Evolutionary conservation across 2,888 invertebrate genomes (phyloP).

Genomic region (Callyntrura sp.): DNA sequence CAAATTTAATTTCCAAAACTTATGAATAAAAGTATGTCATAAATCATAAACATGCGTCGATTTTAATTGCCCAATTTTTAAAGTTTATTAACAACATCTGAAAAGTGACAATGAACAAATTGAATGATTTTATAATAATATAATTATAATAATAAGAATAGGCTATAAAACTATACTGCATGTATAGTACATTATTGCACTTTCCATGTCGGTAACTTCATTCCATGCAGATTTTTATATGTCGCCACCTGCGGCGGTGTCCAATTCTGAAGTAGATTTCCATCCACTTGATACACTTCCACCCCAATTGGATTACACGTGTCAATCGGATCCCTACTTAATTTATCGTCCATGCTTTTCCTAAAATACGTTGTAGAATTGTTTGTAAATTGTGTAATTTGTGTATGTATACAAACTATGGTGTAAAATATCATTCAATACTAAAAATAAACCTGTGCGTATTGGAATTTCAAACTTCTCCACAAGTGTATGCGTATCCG

Average conservation of each 20-base stretch:
- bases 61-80: too few relatives aligned
- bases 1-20: too few relatives aligned
- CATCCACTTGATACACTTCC: constrained; percentile 77
- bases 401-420: too few relatives aligned
- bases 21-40: too few relatives aligned
- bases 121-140: too few relatives aligned
- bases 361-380: constrained; percentile 83
- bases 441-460: constrained; percentile 84
- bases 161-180: too few relatives aligned
- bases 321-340: constrained; percentile 77
- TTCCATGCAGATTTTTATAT: constrained; percentile 79
- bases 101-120: too few relatives aligned
- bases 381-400: too few relatives aligned
- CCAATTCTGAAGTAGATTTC: constrained; percentile 73
- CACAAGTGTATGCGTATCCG: constrained; percentile 50
- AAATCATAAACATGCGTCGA: too few relatives aligned
- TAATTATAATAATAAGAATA: too few relatives aligned
- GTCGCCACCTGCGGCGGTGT: constrained; percentile 62
- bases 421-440: too few relatives aligned
- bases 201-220: constrained; percentile 76
- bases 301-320: constrained; percentile 82
- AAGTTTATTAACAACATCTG: too few relatives aligned
- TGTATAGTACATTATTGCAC: constrained; percentile 62
- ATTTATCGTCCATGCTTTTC: constrained; percentile 86
- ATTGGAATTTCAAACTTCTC: constrained; percentile 79